Evolutionary conservation across 2,797 vertebrate species (phyloP), one percentile per base, ranked within the genome.

Genomic region (Urocyon cinereoargenteus): DNA sequence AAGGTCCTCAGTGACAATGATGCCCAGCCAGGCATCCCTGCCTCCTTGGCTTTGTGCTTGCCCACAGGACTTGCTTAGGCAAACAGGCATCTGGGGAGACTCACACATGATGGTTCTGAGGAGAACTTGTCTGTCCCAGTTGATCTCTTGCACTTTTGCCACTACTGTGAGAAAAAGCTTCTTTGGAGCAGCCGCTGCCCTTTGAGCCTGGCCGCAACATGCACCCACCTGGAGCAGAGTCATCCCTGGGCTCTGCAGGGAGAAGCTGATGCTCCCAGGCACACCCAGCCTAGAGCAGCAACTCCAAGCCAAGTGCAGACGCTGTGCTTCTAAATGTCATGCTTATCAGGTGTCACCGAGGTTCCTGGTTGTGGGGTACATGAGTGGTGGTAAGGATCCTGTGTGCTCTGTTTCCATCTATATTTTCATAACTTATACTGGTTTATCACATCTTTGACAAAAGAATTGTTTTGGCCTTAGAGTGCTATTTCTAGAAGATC

Each of bases 251-350:
- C 14, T 85, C 51, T 36, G 36, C 13, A 9, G n/a, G 36, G 13
- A 73, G 49, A 55, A 57, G 68, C 14, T 1, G 31, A 66, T 77
- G 31, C 36, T 51, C 59, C 61, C 40, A 78, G 79, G 40, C 13
- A 19, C 0, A 0, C 49, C 57, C 19, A 24, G 24, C 45, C 61
- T 12, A 2, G 28, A 40, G 7, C 36, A 62, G 62, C 19, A 6
- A 9, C 24, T 90, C 49, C 49, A n/a, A 1, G 73, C 15, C 21
- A 40, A 0, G 19, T 6, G 31, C 45, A 24, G 72, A 31, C 16
- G 0, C 62, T 0, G n/a, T 21, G 21, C 5, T 9, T 0, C 1
- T 16, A 75, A 34, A 4, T 28, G 64, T n/a, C 64, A 66, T 9
- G 36, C 61, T 31, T 18, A 10, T 16, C 13, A 40, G 18, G 1